Percentiles rank a stretch among this genome's conserved stretches.
These are phyloP conservation scores for Trachelus troglodyta DNA, from an alignment of 2,888 invertebrate genomes.

Conservation along the genomic window DNA sequence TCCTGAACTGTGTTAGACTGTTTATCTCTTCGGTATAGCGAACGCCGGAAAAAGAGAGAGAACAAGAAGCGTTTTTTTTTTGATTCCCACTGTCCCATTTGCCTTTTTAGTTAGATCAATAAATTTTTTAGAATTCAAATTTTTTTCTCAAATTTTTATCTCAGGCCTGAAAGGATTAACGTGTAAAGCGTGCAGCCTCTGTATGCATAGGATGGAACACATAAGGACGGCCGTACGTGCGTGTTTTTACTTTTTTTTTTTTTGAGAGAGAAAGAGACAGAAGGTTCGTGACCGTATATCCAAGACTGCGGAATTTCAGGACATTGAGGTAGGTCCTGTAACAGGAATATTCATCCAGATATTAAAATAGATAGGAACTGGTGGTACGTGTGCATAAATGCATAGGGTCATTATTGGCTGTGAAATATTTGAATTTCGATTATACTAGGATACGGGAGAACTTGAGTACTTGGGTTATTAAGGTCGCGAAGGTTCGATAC, in stretches of 20 bases:
- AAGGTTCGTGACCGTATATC: neutral
- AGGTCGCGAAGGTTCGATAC: neutral
- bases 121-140: neutral
- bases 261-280: neutral
- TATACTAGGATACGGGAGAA: neutral
- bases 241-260: neutral
- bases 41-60: neutral
- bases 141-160: neutral
- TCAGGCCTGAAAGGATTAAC: neutral
- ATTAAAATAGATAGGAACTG: neutral
- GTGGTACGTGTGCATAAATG: neutral
- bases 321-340: neutral
- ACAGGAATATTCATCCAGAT: neutral
- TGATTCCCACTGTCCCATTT: neutral
- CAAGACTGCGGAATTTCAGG: neutral
- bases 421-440: neutral
- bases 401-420: neutral
- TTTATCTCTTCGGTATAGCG: neutral
- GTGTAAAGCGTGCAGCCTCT: neutral
- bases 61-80: neutral
- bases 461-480: neutral
- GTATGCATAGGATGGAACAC: neutral
- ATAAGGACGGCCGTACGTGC: neutral
- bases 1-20: neutral
- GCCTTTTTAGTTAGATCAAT: neutral